Conservation (phyloP, 2,797 vertebrate species). For the Manis pentadactyla region DNA sequence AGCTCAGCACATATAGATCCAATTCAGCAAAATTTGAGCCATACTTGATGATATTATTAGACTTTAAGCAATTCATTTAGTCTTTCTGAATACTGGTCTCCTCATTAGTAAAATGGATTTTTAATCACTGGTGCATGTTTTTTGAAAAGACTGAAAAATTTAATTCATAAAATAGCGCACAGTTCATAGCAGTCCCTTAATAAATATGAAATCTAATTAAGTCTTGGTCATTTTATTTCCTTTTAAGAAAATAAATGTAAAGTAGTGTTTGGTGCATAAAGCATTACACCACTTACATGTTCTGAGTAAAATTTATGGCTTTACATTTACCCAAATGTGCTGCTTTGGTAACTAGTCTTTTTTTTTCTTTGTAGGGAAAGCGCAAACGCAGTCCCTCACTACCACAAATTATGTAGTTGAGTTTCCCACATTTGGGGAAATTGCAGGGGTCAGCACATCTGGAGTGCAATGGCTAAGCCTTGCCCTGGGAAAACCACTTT, state of each 20-base stretch:
- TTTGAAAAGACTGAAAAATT: slow-evolving; percentile 8
- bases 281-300: neutral
- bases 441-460: too few species aligned
- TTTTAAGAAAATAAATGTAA: neutral
- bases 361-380: too few species aligned
- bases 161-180: neutral
- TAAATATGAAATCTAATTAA: neutral
- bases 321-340: neutral
- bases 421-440: too few species aligned
- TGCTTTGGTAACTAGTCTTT: neutral
- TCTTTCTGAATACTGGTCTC: neutral
- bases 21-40: slow-evolving; percentile 51
- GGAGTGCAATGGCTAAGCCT: too few species aligned
- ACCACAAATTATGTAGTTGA: too few species aligned
- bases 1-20: slow-evolving; percentile 39
- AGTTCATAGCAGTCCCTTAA: neutral
- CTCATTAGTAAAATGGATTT: slow-evolving; percentile 31
- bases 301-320: neutral
- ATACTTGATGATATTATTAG: neutral
- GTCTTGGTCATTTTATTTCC: neutral
- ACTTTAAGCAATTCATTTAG: slow-evolving; percentile 37
- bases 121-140: slow-evolving; percentile 22
- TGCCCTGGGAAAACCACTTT: too few species aligned
- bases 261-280: neutral
- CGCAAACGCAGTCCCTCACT: too few species aligned